A percentile compares a stretch with the other conserved stretches of the same genome.
phyloP scores from a whole-genome alignment of 2,888 invertebrate genomes.

The Eudemis profundana region DNA sequence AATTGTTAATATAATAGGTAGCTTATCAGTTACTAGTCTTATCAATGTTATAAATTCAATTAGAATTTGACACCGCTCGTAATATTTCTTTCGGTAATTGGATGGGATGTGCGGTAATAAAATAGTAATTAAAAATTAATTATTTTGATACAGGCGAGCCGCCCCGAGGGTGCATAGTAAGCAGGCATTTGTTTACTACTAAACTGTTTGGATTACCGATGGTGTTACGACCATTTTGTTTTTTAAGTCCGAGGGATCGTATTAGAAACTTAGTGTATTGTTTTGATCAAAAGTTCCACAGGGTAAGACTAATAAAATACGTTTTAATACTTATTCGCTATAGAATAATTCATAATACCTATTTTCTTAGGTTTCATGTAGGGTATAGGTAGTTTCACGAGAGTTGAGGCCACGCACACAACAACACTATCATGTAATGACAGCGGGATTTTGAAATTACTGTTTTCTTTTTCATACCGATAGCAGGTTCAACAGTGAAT shows the following conservation, averaged over 20 bases:
- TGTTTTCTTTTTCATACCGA: too few species aligned
- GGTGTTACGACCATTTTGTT: slow-evolving; percentile 48
- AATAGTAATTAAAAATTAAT: slow-evolving; percentile 85
- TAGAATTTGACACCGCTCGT: slow-evolving; percentile 57
- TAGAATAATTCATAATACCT: too few species aligned
- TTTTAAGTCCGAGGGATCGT: slow-evolving; percentile 13
- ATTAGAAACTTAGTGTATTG: neutral
- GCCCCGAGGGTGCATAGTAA: slow-evolving; percentile 83
- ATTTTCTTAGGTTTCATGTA: too few species aligned
- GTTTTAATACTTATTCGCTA: too few species aligned
- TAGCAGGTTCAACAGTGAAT: too few species aligned
- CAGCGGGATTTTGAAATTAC: too few species aligned
- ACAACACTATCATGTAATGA: too few species aligned
- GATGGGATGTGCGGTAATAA: slow-evolving; percentile 82
- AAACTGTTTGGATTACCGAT: slow-evolving; percentile 80
- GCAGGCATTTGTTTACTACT: slow-evolving; percentile 80
- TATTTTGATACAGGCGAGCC: slow-evolving; percentile 74
- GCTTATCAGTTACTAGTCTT: slow-evolving; percentile 4
- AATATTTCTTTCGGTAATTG: slow-evolving; percentile 80
- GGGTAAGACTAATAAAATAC: too few species aligned
- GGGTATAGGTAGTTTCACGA: too few species aligned
- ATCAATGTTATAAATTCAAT: slow-evolving; percentile 58
- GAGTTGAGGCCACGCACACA: too few species aligned
- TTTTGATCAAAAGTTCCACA: neutral
- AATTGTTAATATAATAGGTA: too few species aligned